Percentiles rank a stretch among this genome's conserved stretches.
Evolutionary conservation across 2,888 invertebrate genomes (phyloP).

Genomic region (Spodoptera littoralis): DNA sequence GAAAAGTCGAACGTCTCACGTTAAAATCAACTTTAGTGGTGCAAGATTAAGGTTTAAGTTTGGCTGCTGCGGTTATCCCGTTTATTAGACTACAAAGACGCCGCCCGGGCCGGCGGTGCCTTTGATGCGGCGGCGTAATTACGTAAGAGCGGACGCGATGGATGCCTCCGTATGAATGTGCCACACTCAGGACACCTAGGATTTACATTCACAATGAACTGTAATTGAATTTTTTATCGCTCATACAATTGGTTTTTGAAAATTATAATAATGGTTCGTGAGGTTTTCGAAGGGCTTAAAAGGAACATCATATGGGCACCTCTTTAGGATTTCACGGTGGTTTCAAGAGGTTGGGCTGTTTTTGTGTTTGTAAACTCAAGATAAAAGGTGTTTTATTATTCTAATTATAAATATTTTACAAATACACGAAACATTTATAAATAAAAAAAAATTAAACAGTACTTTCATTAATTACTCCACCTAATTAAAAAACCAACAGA

Average conservation of each 20-base stretch:
- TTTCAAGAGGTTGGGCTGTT: too few species aligned
- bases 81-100: constrained; percentile 87
- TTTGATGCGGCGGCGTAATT: constrained; percentile 86
- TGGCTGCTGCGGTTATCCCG: constrained; percentile 60
- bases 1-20: constrained; percentile 62
- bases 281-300: background rate
- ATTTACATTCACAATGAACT: constrained; percentile 63
- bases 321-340: too few species aligned
- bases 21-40: constrained; percentile 44
- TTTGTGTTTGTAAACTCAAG: too few species aligned
- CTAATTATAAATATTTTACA: too few species aligned
- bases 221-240: constrained; percentile 58
- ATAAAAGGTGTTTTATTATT: too few species aligned
- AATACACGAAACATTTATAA: background rate
- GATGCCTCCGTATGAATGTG: constrained; percentile 64
- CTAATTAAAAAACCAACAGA: too few species aligned
- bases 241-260: constrained; percentile 33
- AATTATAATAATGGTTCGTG: constrained; percentile 24
- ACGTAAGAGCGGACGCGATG: constrained; percentile 75
- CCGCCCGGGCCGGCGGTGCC: constrained; percentile 81
- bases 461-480: too few species aligned
- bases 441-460: background rate
- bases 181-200: constrained; percentile 70
- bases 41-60: constrained; percentile 43
- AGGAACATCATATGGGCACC: background rate